Evolutionary conservation across 2,797 vertebrate genomes (phyloP).

Genomic region (Etheostoma nigrum): DNA sequence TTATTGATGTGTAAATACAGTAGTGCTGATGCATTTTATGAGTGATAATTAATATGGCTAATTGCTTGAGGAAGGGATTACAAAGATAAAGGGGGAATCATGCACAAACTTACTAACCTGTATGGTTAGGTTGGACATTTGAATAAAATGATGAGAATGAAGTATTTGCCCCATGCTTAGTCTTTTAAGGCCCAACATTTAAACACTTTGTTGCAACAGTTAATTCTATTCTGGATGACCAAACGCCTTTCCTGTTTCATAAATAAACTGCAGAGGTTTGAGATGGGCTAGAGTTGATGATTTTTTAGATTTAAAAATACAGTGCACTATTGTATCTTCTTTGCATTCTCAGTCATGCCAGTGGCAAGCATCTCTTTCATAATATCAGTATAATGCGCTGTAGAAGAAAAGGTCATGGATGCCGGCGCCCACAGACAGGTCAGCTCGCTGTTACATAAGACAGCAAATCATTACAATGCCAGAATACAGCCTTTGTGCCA

Average conservation of each 20-base stretch:
- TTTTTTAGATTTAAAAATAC: slow-evolving; percentile 35
- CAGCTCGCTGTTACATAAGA: slow-evolving; percentile 69
- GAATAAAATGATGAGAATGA: neutral
- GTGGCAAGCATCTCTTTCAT: slow-evolving; percentile 58
- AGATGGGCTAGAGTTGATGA: neutral
- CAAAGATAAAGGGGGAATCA: neutral
- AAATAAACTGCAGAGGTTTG: neutral
- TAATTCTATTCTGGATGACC: neutral
- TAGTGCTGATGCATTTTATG: neutral
- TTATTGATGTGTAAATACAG: neutral
- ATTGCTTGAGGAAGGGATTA: neutral
- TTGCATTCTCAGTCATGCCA: slow-evolving; percentile 48
- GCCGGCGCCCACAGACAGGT: slow-evolving; percentile 62
- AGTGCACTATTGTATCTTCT: slow-evolving; percentile 57
- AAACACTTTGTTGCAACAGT: neutral
- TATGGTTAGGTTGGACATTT: too few species aligned
- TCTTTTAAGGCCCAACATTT: neutral
- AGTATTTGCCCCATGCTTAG: neutral
- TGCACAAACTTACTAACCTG: neutral
- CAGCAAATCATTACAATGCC: slow-evolving; percentile 40
- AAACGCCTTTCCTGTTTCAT: neutral
- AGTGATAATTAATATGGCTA: neutral
- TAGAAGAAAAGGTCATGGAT: slow-evolving; percentile 66
- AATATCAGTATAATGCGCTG: slow-evolving; percentile 59
- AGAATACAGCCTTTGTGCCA: slow-evolving; percentile 77